These are phyloP conservation scores for Vollenhovia emeryi DNA, from an alignment of 1,140 invertebrate genomes.

Conservation along the genomic window DNA sequence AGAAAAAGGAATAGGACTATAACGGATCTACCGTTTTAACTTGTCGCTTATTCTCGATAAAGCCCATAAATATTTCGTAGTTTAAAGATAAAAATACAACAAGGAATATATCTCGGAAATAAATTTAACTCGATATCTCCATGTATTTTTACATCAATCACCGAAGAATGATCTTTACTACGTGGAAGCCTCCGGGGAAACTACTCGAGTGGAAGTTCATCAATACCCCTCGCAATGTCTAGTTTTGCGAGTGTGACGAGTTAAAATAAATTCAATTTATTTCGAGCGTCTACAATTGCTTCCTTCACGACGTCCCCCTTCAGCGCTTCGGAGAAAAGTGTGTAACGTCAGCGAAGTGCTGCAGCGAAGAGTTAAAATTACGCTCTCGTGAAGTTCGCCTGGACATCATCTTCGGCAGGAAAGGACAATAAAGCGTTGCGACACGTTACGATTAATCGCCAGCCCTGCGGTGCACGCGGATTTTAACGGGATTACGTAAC, in stretches of 20 bases:
- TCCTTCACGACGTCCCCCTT: neutral
- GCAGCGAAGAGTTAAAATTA: slow-evolving; percentile 16
- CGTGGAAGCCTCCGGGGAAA: neutral
- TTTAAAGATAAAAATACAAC: neutral
- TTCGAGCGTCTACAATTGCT: neutral
- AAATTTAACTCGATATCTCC: neutral
- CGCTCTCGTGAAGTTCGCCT: neutral
- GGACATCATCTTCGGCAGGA: slow-evolving; percentile 14
- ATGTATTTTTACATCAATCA: neutral
- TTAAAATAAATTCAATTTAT: neutral
- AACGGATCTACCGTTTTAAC: neutral
- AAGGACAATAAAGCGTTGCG: slow-evolving; percentile 48
- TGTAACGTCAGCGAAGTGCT: neutral
- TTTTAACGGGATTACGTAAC: slow-evolving; percentile 19
- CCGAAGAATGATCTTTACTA: neutral
- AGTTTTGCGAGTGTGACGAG: neutral
- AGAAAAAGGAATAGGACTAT: neutral
- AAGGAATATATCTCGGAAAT: neutral
- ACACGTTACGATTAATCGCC: slow-evolving; percentile 7
- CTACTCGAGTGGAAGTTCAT: neutral
- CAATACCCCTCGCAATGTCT: neutral
- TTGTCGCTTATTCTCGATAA: neutral
- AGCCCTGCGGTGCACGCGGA: neutral
- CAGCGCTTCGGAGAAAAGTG: neutral
- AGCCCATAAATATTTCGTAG: neutral